Conservation (phyloP, 2,888 invertebrate genomes). For the Hydrotaea diabolus region DNA sequence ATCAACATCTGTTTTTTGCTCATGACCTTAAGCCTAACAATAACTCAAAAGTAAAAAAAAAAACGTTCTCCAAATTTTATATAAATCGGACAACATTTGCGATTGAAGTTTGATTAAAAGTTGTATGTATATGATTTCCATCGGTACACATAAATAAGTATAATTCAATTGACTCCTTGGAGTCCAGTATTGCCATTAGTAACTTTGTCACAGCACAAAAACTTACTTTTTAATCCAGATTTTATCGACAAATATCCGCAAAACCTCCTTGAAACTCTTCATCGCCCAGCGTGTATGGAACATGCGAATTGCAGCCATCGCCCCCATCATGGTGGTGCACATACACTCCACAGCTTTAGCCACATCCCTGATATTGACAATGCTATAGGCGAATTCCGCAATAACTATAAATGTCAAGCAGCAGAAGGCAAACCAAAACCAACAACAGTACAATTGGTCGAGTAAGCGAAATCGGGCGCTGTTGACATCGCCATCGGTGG, state of each 20-base stretch:
- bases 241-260: conserved; percentile 33
- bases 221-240: conserved; percentile 52
- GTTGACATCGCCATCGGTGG: conserved; percentile 13
- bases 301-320: conserved; percentile 14
- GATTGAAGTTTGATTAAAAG: no score
- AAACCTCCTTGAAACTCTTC: not conserved
- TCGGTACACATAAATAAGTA: no score
- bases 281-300: conserved; percentile 17
- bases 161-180: no score
- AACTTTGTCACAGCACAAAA: not conserved
- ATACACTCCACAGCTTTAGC: conserved; percentile 46
- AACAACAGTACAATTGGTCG: not conserved
- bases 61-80: no score
- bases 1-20: no score
- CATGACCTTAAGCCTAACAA: no score
- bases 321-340: conserved; percentile 35
- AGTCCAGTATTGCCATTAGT: no score
- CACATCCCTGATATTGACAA: conserved; percentile 38
- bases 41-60: no score
- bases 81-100: no score
- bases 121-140: no score
- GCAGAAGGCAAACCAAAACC: not conserved
- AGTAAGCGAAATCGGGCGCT: not conserved
- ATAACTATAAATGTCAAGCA: conserved; percentile 5
- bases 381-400: conserved; percentile 31